Evolutionary conservation across 2,888 invertebrate genomes (phyloP).

Genomic region (Gastracanthus pulcherrimus): DNA sequence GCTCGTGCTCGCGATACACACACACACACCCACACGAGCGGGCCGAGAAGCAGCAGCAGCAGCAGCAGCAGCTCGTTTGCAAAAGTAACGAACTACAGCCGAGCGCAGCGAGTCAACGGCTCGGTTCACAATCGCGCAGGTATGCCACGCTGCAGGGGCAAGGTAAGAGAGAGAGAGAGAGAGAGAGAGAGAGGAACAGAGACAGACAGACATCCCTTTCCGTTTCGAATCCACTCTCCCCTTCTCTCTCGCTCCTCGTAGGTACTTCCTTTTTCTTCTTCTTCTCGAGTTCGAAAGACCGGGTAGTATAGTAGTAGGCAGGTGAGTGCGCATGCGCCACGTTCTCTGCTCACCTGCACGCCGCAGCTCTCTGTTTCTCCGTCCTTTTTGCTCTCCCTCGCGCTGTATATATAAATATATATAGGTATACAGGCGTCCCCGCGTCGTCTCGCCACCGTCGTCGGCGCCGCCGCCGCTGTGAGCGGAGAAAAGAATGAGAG

Average conservation of each 20-base stretch:
- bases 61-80: slow-evolving; percentile 2
- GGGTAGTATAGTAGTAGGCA: too few relatives aligned
- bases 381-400: slow-evolving; percentile 1
- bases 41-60: slow-evolving; percentile 8
- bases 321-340: slow-evolving; percentile 39
- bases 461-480: neutral
- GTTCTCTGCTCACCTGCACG: slow-evolving; percentile 7
- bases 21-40: neutral
- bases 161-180: neutral
- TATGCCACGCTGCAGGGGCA: slow-evolving; percentile 18
- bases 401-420: neutral
- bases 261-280: neutral
- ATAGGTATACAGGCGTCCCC: too few relatives aligned
- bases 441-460: too few relatives aligned
- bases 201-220: slow-evolving; percentile 47
- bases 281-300: neutral
- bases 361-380: too few relatives aligned
- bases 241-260: neutral
- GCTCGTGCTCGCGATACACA: neutral
- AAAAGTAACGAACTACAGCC: slow-evolving; percentile 23
- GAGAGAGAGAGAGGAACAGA: neutral
- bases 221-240: slow-evolving; percentile 53
- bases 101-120: neutral
- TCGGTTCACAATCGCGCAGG: slow-evolving; percentile 27
- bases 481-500: neutral